These are phyloP conservation scores for Fissipunctia ypsillon DNA, from an alignment of 2,888 invertebrate species.

Conservation along the genomic window DNA sequence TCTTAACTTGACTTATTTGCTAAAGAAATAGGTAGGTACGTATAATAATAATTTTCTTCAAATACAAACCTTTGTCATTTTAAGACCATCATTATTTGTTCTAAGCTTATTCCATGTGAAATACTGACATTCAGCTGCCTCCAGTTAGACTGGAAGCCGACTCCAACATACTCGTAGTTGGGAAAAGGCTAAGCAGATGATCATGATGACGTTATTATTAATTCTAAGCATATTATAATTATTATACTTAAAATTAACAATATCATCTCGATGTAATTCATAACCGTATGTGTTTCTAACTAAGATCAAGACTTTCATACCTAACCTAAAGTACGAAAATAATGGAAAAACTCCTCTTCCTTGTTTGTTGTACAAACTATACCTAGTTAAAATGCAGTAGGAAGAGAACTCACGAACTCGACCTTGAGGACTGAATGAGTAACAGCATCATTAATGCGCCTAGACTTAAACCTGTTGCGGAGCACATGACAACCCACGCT, in stretches of 20 bases:
- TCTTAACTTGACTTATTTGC: neutral
- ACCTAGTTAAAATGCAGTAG: conserved; percentile 13
- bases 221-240: neutral
- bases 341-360: neutral
- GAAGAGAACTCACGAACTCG: conserved; percentile 21
- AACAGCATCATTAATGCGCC: conserved; percentile 43
- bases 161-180: neutral
- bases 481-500: conserved; percentile 40
- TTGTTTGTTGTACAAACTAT: conserved; percentile 1
- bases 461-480: conserved; percentile 34
- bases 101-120: neutral
- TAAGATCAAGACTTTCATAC: no score
- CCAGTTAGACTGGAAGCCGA: neutral
- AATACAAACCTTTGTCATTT: no score
- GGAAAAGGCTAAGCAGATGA: neutral
- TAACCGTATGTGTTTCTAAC: neutral
- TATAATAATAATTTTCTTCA: no score
- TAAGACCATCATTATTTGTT: neutral
- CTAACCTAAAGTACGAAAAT: neutral
- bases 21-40: neutral
- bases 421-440: conserved; percentile 59
- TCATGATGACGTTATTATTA: neutral
- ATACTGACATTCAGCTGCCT: neutral
- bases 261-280: neutral
- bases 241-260: no score